Conservation (phyloP, 2,888 invertebrate genomes). For the Cheilosia vulpina region DNA sequence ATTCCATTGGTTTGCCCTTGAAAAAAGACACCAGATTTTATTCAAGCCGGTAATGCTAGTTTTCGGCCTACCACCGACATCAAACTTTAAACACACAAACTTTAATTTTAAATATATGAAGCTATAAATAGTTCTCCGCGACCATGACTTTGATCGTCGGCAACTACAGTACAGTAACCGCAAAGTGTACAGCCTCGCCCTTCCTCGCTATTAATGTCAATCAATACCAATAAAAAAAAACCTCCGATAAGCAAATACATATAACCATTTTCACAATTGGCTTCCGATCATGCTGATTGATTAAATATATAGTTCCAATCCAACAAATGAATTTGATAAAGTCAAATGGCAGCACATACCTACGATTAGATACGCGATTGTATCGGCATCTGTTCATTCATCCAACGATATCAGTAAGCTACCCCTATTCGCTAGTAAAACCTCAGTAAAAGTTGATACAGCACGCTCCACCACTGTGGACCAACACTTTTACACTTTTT, state of each 20-base stretch:
- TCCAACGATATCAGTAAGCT: constrained; percentile 25
- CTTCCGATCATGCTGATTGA: constrained; percentile 36
- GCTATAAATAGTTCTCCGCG: background rate
- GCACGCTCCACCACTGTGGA: constrained; percentile 35
- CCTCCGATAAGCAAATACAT: constrained; percentile 31
- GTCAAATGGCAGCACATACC: background rate
- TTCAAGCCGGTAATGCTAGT: background rate
- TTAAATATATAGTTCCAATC: constrained; percentile 8
- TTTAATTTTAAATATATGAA: background rate
- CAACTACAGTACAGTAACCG: background rate
- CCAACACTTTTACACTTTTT: background rate
- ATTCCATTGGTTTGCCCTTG: background rate
- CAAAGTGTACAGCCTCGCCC: background rate
- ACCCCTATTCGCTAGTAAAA: constrained; percentile 16
- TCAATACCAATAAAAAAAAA: constrained; percentile 19
- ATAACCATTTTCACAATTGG: constrained; percentile 23
- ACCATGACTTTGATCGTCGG: background rate
- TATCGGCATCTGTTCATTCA: background rate
- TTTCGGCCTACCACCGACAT: background rate
- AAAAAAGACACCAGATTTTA: background rate
- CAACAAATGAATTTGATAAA: constrained; percentile 20
- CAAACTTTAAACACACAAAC: background rate
- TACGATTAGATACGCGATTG: constrained; percentile 49
- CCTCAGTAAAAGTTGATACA: constrained; percentile 42
- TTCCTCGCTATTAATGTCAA: background rate